Conservation (phyloP, 2,113 vertebrate genomes). For the Montifringilla adamsi region DNA sequence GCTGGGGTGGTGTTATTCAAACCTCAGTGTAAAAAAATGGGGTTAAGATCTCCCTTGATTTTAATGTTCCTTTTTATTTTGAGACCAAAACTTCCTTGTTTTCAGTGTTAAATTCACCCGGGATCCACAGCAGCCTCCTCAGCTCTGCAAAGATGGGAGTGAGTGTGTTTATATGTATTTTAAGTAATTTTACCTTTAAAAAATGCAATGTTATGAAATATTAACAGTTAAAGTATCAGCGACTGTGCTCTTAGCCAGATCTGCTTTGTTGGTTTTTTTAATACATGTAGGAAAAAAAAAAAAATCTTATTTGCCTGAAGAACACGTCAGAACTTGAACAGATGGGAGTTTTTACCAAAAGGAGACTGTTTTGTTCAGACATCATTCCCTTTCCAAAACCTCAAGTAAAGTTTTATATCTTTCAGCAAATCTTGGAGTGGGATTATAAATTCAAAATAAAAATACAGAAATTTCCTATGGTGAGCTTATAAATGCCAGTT, state of each 20-base stretch:
- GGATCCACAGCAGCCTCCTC: neutral
- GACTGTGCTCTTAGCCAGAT: neutral
- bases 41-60: neutral
- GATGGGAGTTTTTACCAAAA: slow-evolving; percentile 30
- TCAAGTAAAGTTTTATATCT: slow-evolving; percentile 49
- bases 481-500: slow-evolving; percentile 54
- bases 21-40: neutral
- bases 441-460: slow-evolving; percentile 57
- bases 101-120: neutral
- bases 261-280: neutral
- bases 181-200: neutral
- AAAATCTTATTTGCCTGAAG: neutral
- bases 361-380: slow-evolving; percentile 30
- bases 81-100: neutral
- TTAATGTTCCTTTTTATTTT: neutral
- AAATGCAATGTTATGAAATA: neutral
- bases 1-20: neutral
- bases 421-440: slow-evolving; percentile 32
- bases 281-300: neutral
- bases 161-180: neutral
- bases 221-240: neutral
- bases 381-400: slow-evolving; percentile 40
- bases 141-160: neutral
- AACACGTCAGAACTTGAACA: slow-evolving; percentile 35
- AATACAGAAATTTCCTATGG: slow-evolving; percentile 51